Percentiles rank a stretch among this genome's conserved stretches.
phyloP scores from a whole-genome alignment of 2,888 invertebrate species.

The Polymixis flavicincta region DNA sequence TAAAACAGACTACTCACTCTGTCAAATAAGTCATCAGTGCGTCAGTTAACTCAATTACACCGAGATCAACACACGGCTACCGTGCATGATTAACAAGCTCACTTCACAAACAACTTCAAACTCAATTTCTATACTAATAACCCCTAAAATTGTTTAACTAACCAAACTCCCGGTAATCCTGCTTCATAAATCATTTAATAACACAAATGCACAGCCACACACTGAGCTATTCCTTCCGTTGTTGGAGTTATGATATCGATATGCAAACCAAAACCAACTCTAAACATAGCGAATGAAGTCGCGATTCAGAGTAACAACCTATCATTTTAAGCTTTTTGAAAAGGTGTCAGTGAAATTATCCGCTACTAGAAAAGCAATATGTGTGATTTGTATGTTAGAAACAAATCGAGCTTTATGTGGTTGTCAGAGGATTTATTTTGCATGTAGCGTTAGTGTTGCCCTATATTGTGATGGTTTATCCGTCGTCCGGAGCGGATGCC shows the following conservation, averaged over 20 bases:
- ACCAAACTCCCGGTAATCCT: slow-evolving; percentile 82
- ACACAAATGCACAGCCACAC: slow-evolving; percentile 90
- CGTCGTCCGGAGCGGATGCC: slow-evolving; percentile 84
- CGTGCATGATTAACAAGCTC: slow-evolving; percentile 85
- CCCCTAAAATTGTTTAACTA: slow-evolving; percentile 77
- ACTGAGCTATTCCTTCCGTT: slow-evolving; percentile 89
- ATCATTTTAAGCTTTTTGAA: slow-evolving; percentile 75
- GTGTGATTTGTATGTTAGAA: slow-evolving; percentile 64
- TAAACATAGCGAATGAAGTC: slow-evolving; percentile 59
- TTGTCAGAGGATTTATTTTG: slow-evolving; percentile 69
- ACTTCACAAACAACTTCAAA: slow-evolving; percentile 71
- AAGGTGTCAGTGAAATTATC: slow-evolving; percentile 71
- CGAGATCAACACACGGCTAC: slow-evolving; percentile 89
- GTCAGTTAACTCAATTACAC: slow-evolving; percentile 90
- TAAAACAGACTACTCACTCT: slow-evolving; percentile 86
- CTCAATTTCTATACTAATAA: slow-evolving; percentile 74
- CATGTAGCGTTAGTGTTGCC: slow-evolving; percentile 52
- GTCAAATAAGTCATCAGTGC: slow-evolving; percentile 90
- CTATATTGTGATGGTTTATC: slow-evolving; percentile 79
- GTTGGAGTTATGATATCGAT: slow-evolving; percentile 74
- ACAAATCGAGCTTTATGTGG: slow-evolving; percentile 71
- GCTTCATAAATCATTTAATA: slow-evolving; percentile 90
- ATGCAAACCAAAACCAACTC: slow-evolving; percentile 66
- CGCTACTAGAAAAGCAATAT: slow-evolving; percentile 76
- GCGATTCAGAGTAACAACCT: slow-evolving; percentile 55